A percentile compares a stretch with the other conserved stretches of the same genome.
These are phyloP conservation scores for Rhynchomys soricoides DNA, from an alignment of 2,113 vertebrate genomes.

Conservation along the genomic window DNA sequence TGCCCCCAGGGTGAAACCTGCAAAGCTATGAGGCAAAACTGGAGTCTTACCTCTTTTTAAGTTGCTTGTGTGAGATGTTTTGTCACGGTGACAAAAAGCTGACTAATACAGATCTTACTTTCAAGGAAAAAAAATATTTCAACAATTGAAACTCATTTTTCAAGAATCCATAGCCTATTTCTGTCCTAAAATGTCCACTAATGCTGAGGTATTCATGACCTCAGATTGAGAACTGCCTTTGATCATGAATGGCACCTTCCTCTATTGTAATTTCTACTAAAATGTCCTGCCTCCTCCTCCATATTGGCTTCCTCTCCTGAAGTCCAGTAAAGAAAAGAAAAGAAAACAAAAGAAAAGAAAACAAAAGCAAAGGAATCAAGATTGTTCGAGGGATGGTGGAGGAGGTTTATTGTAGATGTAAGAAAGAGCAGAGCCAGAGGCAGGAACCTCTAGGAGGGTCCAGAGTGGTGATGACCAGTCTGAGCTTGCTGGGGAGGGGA, in stretches of 20 bases:
- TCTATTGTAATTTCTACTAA: constrained; percentile 54
- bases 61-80: not conserved
- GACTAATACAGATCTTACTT: not conserved
- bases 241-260: not conserved
- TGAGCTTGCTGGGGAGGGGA: not conserved
- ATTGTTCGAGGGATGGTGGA: not conserved
- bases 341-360: not conserved
- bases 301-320: not conserved
- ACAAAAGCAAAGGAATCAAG: not conserved
- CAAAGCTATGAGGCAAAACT: not conserved
- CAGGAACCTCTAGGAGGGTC: not conserved
- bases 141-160: not conserved
- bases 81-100: not conserved
- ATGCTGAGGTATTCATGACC: not conserved
- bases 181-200: not conserved
- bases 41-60: not conserved
- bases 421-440: not conserved
- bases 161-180: not conserved
- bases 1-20: not conserved
- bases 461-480: not conserved
- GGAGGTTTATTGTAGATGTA: not conserved
- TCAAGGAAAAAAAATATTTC: not conserved
- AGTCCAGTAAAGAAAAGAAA: not conserved
- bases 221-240: not conserved
- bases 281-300: not conserved